Evolutionary conservation across 2,113 vertebrate species (phyloP), one percentile per base, ranked within the genome.

Genomic region (Dicaeum eximium): DNA sequence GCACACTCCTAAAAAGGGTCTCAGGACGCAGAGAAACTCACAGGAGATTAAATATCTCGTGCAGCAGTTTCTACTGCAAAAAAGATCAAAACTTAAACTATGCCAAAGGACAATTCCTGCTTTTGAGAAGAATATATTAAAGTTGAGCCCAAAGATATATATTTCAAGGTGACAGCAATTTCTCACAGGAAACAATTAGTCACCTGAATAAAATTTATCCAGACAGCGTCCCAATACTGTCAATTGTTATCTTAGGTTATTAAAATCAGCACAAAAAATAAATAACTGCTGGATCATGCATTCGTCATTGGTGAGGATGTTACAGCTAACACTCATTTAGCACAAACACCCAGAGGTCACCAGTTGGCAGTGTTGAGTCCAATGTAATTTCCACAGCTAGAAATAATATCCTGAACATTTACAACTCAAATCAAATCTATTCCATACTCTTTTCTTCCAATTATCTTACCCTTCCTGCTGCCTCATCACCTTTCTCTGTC

Each of bases 371-470:
- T 33, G 19, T 37, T 84, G 56, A 86, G 28, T 58, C 48, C 70
- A 71, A 28, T 50, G 33, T 62, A 69, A 82, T 83, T 96, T 85
- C 67, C 66, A 79, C 38, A 82, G 37, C 25, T 77, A 95, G 71
- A 90, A 92, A 91, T 84, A 95, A 80, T 44, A 80, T n/a, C 54
- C 58, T 77, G 48, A 95, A 82, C 45, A 88, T 74, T 80, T 93
- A n/a, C 67, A 88, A 24, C 58, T 73, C n/a, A 47, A 91, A 70
- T 72, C 12, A 87, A 94, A 88, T 71, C 62, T 83, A 90, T 88
- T 40, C 40, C 75, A 28, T 51, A 62, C 33, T 72, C 27, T 82
- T 33, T 82, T 88, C 47, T 94, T 93, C 74, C 75, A 90, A 88
- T 95, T 91, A 95, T 93, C 64, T 27, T 77, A 38, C n/a, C 19